Evolutionary conservation across 1,140 invertebrate species (phyloP), one percentile per base, ranked within the genome.

Genomic region (Mylabris phalerata): DNA sequence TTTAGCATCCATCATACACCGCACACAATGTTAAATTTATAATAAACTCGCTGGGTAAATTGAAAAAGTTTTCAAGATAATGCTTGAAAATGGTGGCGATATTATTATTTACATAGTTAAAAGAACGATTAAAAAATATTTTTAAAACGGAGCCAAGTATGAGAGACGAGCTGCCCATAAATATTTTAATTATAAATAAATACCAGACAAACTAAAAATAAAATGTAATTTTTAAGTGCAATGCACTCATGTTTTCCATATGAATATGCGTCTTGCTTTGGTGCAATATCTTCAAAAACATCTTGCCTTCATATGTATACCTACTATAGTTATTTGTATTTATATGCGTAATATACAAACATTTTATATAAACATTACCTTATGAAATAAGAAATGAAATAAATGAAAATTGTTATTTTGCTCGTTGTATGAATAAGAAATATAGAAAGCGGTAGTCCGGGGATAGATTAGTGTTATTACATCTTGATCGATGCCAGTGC

Each of bases 181-280:
- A 66, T 66, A 66, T 66, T 66, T 66, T 66, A 66, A 66, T 66
- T 66, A 66, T 66, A 66, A 66, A 64, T 66, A 66, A 66, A 66
- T 66, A 62, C 62, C 64, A 60, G 62, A 60, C 59, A 57, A 55
- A 64, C 64, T 66, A 66, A 66, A 66, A 66, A 66, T 66, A 66
- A 61, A 57, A 64, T 61, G 59, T 63, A 63, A 63, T 66, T 66
- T 66, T 62, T 62, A 58, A 60, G 64, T 63, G 58, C 64, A 52
- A 63, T 63, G 64, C 59, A 47, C 52, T 55, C 52, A 46, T 55
- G 44, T 55, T 55, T 55, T 55, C 48, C 52, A 55, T 55, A 46
- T 48, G 52, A 39, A 55, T 55, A 25, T 32, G 32, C 32, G 32
- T 32, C 32, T 4, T 32, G 32, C 32, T 32, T 32, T 32, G 32